Evolutionary conservation across 2,113 vertebrate genomes (phyloP), one percentile per base, ranked within the genome.

Genomic region (Alectura lathami): DNA sequence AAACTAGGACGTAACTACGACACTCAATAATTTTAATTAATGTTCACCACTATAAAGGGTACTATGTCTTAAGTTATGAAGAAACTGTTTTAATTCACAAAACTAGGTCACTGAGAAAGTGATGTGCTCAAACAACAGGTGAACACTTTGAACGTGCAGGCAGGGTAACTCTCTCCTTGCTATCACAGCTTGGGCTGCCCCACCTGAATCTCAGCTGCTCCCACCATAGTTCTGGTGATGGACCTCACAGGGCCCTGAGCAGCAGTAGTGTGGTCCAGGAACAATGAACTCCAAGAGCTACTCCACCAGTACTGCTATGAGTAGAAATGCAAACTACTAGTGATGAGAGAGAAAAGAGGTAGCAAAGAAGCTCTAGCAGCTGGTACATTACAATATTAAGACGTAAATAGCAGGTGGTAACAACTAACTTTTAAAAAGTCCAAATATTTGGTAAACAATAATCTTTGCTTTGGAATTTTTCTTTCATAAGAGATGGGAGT

Each of bases 1-100:
- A 94, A 90, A 96, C 91, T 88, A 95, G 96, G 88, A 74, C 92
- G n/a, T n/a, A n/a, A n/a, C n/a, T n/a, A n/a, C n/a, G n/a, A n/a
- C n/a, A n/a, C n/a, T n/a, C n/a, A n/a, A n/a, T n/a, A n/a, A n/a
- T n/a, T n/a, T n/a, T n/a, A n/a, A n/a, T n/a, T n/a, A n/a, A n/a
- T n/a, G n/a, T n/a, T n/a, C n/a, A n/a, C n/a, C n/a, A n/a, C n/a
- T n/a, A n/a, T n/a, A n/a, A n/a, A n/a, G n/a, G n/a, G n/a, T n/a
- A n/a, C n/a, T n/a, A n/a, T n/a, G n/a, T n/a, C n/a, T n/a, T n/a
- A n/a, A n/a, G 45, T 77, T 90, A 88, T 54, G 68, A 94, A 86
- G 9, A 91, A 38, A 68, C 8, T 36, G 78, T 74, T 79, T 90
- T 86, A 90, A 88, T 93, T 93, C 88, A 83, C 77, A 86, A 83